These are phyloP conservation scores for Rhagonycha fulva DNA, from an alignment of 2,888 invertebrate species.

Conservation along the genomic window DNA sequence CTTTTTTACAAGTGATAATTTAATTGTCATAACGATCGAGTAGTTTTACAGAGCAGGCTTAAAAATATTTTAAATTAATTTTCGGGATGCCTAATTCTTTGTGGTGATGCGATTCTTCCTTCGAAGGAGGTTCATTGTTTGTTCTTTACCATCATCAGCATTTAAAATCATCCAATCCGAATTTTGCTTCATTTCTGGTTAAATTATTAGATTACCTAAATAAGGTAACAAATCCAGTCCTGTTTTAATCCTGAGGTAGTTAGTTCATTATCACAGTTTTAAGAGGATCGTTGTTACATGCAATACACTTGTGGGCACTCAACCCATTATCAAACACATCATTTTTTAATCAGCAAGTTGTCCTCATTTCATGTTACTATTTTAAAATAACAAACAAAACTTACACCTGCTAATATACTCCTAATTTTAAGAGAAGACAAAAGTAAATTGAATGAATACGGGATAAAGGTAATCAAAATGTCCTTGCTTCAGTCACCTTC, in stretches of 20 bases:
- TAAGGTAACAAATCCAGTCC: neutral
- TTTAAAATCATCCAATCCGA: neutral
- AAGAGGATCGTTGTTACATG: neutral
- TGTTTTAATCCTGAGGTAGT: neutral
- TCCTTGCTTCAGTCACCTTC: conserved; percentile 6
- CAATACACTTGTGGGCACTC: neutral
- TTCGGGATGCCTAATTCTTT: neutral
- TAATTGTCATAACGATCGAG: neutral
- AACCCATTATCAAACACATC: neutral
- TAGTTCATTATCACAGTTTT: neutral
- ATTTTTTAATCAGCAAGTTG: neutral
- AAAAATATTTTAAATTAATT: neutral
- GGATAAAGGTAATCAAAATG: conserved; percentile 9
- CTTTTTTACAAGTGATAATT: neutral
- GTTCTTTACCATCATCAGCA: neutral
- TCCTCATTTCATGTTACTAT: neutral
- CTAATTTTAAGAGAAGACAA: neutral
- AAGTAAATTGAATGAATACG: conserved; percentile 1
- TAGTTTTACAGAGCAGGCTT: neutral
- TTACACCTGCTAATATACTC: neutral
- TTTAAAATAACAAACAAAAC: neutral
- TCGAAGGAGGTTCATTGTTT: too few relatives aligned
- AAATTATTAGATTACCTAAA: neutral
- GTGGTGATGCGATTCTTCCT: too few relatives aligned
- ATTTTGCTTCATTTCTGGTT: neutral